These are phyloP conservation scores for Drymonia ruficornis DNA, from an alignment of 2,888 invertebrate species.

Conservation along the genomic window DNA sequence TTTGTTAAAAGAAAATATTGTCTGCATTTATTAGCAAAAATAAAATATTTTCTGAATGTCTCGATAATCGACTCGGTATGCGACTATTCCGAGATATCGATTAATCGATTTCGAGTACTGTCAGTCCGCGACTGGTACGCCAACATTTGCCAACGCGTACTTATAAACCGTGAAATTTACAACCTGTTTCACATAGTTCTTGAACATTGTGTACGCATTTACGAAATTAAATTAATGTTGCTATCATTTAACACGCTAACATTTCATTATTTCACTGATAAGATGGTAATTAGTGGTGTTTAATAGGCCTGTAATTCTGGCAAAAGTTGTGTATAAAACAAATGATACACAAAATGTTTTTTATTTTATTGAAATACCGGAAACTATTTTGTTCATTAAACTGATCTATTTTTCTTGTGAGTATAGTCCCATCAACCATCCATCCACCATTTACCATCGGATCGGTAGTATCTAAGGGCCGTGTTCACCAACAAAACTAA, in stretches of 20 bases:
- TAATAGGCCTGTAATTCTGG: neutral
- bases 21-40: too few species aligned
- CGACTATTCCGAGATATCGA: neutral
- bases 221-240: conserved; percentile 20
- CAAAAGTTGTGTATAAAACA: neutral
- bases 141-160: conserved; percentile 14
- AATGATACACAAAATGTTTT: too few species aligned
- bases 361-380: too few species aligned
- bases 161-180: conserved; percentile 39
- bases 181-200: conserved; percentile 38
- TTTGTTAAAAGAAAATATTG: too few species aligned
- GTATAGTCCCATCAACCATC: too few species aligned
- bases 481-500: too few species aligned
- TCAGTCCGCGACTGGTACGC: neutral
- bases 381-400: too few species aligned
- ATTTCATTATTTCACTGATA: neutral
- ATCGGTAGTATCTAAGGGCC: too few species aligned
- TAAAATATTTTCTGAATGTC: too few species aligned
- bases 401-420: too few species aligned
- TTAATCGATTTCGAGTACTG: neutral
- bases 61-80: neutral
- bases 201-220: conserved; percentile 20
- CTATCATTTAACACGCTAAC: conserved; percentile 13
- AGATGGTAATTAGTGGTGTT: neutral
- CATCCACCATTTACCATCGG: too few species aligned